Conservation (phyloP, 2,888 invertebrate species). For the Drosophila robusta region DNA sequence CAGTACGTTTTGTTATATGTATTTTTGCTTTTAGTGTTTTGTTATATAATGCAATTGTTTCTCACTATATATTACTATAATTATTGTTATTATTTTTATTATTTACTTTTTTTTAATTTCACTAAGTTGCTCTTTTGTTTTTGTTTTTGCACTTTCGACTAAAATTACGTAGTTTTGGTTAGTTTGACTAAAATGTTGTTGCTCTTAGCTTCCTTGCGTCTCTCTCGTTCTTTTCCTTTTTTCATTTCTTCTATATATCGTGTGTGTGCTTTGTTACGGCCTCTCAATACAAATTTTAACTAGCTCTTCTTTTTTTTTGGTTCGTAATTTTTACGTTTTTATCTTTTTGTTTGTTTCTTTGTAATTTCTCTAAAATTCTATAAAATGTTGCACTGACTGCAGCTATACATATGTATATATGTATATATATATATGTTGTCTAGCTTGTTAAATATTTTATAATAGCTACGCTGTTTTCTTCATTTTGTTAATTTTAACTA, state of each 20-base stretch:
- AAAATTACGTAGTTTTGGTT: conserved; percentile 83
- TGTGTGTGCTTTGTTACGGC: conserved; percentile 40
- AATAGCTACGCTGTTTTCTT: conserved; percentile 57
- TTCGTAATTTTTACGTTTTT: conserved; percentile 36
- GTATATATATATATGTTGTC: conserved; percentile 40
- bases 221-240: conserved; percentile 42
- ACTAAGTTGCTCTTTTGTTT: conserved; percentile 60
- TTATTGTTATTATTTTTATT: conserved; percentile 41
- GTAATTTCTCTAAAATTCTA: conserved; percentile 76
- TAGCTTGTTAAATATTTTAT: conserved; percentile 66
- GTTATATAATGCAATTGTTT: conserved; percentile 40
- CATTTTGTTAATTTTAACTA: conserved; percentile 56
- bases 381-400: conserved; percentile 76
- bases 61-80: conserved; percentile 35
- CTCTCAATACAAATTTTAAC: conserved; percentile 50
- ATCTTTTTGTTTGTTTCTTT: conserved; percentile 52
- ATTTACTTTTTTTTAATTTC: conserved; percentile 58
- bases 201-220: conserved; percentile 77
- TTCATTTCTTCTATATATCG: conserved; percentile 22
- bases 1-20: conserved; percentile 83
- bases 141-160: conserved; percentile 60
- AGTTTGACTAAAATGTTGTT: conserved; percentile 83
- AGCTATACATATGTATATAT: conserved; percentile 61
- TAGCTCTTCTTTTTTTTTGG: conserved; percentile 46
- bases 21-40: conserved; percentile 53